A percentile compares a stretch with the other conserved stretches of the same genome.
These are phyloP conservation scores for Xylocampa areola DNA, from an alignment of 2,888 invertebrate genomes.

Conservation along the genomic window DNA sequence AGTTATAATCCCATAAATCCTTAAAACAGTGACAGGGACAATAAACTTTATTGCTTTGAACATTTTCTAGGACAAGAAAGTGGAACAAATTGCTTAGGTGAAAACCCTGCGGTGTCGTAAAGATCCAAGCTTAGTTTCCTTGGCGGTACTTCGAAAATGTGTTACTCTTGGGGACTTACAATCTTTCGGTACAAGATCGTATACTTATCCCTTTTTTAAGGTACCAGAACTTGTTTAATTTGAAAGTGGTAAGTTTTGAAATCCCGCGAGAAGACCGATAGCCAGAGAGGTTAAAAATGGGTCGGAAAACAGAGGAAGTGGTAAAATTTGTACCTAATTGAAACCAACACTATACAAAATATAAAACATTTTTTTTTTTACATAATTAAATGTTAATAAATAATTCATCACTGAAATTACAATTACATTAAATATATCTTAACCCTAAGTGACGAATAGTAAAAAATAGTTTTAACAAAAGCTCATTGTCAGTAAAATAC, in stretches of 20 bases:
- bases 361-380: too few species aligned
- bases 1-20: slow-evolving; percentile 65
- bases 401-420: too few species aligned
- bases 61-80: slow-evolving; percentile 70
- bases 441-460: too few species aligned
- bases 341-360: too few species aligned
- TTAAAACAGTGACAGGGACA: slow-evolving; percentile 62
- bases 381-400: too few species aligned
- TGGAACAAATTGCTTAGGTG: slow-evolving; percentile 74
- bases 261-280: too few species aligned
- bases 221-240: slow-evolving; percentile 2
- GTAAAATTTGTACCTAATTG: too few species aligned
- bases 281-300: too few species aligned
- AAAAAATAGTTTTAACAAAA: not conserved
- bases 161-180: slow-evolving; percentile 65
- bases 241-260: too few species aligned
- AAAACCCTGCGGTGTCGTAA: slow-evolving; percentile 78
- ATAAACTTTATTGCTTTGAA: slow-evolving; percentile 67
- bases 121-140: slow-evolving; percentile 73
- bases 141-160: slow-evolving; percentile 71
- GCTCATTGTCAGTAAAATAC: slow-evolving; percentile 8
- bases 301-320: too few species aligned
- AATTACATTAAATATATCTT: too few species aligned
- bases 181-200: slow-evolving; percentile 52
- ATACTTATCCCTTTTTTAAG: slow-evolving; percentile 13